Conservation (phyloP, 2,888 invertebrate genomes). For the Drosophila nr. perissopoda region DNA sequence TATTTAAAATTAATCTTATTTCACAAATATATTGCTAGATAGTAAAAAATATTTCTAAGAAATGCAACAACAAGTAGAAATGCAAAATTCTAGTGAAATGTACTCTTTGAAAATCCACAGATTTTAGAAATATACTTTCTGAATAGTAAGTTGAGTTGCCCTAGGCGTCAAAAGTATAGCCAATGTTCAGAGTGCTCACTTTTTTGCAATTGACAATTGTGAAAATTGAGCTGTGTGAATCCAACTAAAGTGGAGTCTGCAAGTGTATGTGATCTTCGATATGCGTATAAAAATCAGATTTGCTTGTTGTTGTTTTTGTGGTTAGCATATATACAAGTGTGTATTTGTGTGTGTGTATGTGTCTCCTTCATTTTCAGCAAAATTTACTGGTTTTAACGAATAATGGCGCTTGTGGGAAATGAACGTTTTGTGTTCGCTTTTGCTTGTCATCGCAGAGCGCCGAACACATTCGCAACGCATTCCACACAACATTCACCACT, state of each 20-base stretch:
- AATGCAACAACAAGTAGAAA: not conserved
- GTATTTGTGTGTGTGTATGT: conserved; percentile 19
- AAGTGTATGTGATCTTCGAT: conserved; percentile 9
- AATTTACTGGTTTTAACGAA: conserved; percentile 80
- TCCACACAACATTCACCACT: conserved; percentile 72
- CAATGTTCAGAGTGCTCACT: not conserved
- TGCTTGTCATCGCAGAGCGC: conserved; percentile 76
- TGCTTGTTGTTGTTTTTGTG: conserved; percentile 25
- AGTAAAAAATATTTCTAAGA: not conserved
- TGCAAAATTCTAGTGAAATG: not conserved
- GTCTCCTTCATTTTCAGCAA: conserved; percentile 64
- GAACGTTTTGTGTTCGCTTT: conserved; percentile 80
- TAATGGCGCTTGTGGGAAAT: conserved; percentile 80
- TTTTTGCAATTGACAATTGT: not conserved
- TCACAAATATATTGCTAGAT: not conserved
- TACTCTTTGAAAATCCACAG: not conserved
- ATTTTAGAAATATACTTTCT: not conserved
- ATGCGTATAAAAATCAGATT: not conserved
- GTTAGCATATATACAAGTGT: conserved; percentile 14
- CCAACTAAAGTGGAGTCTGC: not conserved
- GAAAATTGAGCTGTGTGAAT: not conserved
- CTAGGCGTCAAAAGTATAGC: not conserved
- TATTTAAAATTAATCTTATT: not conserved
- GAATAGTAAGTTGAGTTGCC: not conserved
- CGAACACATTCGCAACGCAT: conserved; percentile 57